Base-by-base conservation (phyloP, 1,140 invertebrate genomes). In the Aphelenchoides besseyi region DNA sequence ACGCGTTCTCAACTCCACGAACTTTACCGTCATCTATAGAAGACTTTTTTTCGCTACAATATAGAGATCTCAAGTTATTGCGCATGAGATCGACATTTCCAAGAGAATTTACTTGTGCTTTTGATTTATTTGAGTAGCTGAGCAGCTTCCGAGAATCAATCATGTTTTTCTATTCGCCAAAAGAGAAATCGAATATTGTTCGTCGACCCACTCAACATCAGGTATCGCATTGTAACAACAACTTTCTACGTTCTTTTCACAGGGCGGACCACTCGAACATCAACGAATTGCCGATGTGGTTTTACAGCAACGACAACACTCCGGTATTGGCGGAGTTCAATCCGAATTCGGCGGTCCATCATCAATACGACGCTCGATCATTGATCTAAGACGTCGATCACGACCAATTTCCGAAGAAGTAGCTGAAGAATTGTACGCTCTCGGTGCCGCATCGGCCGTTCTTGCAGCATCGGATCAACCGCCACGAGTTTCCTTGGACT, bases 161-260 rank as follows among this genome's bases (percentile, higher is more conserved):
- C 16, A 79, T 77, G 71, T 78, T 78, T 61, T 78, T 78, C 71
- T 78, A 78, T 66, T 78, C 75, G 18, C 76, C 76, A 3, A 66
- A 77, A 36, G 63, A 66, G n/a, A 66, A 66, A 8, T 30, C n/a
- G 16, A 37, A 36, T n/a, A 66, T 66, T 32, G 61, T 61, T 63
- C 71, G 76, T 3, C 59, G 76, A 41, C 66, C 36, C 33, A 78
- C 76, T 12, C 77, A 69, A 29, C 48, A 74, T 30, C 70, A 79
- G 59, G 66, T 75, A 23, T 55, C 68, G 55, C 67, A 70, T 55
- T 66, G n/a, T n/a, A 53, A 32, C 3, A 59, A 18, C 55, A 23
- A 48, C 41, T 28, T 33, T 5, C 5, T 8, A 8, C 5, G 5
- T 59, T 8, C 32, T 8, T 33, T 8, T 8, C 5, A 33, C 18